Evolutionary conservation across 1,140 invertebrate species (phyloP), one percentile per base, ranked within the genome.

Genomic region (Apocrypta bakeri): DNA sequence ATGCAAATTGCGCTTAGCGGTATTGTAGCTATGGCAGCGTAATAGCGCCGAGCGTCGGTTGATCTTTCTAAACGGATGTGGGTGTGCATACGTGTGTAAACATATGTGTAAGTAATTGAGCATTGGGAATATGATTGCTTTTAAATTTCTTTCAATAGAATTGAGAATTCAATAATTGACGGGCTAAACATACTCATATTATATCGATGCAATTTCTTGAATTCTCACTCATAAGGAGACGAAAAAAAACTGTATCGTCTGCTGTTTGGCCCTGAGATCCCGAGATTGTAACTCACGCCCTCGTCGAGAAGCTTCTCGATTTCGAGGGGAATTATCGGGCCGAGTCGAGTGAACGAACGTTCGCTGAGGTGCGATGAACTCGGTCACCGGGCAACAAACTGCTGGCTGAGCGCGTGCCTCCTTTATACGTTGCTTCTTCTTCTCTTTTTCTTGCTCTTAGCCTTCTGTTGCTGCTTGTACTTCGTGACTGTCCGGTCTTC

Each of bases 351-450:
- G 79, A 81, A 73, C 73, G 83, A 74, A 77, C 78, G 83, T 42
- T 73, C 84, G 84, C 79, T 84, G 86, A 85, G 85, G 89, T 88
- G 87, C 89, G 91, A 91, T 92, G 91, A 92, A 92, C 91, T 92
- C 90, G 91, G 91, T 92, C 91, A 92, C 90, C 91, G 90, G 90
- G 90, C 91, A 92, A 92, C 90, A 92, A 92, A 92, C 91, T 91
- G 89, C 90, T 90, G 86, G 83, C 84, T 86, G 83, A 78, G 82
- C 88, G 82, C 71, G 77, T 79, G 78, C 80, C 79, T 84, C 71
- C 81, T 83, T 84, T 83, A 84, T 82, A 84, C 83, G 64, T 82
- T 83, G 79, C 85, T 73, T 79, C 82, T 82, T 79, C 82, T 37
- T 68, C 68, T 61, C 69, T 77, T 61, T 74, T 73, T 40, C n/a